Conservation (phyloP, 2,888 invertebrate species). For the Mellilla xanthometata region DNA sequence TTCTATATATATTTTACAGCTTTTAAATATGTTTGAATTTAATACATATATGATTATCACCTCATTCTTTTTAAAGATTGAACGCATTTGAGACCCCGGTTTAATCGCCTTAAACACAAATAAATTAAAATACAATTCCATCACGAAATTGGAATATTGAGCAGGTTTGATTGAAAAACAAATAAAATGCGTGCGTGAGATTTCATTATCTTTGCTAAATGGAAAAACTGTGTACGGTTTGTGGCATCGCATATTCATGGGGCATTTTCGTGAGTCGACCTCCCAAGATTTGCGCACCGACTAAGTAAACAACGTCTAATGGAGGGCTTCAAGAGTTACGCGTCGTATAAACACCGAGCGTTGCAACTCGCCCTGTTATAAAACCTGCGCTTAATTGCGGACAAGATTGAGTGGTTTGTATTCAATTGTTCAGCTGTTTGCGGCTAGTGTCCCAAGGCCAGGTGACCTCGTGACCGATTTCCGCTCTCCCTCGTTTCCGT, state of each 20-base stretch:
- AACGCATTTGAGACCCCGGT: too few relatives aligned
- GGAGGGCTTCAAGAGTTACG: slow-evolving; percentile 73
- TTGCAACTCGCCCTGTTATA: slow-evolving; percentile 49
- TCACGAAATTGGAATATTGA: slow-evolving; percentile 39
- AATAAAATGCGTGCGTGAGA: slow-evolving; percentile 68
- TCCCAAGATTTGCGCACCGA: slow-evolving; percentile 77
- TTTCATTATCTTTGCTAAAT: slow-evolving; percentile 78
- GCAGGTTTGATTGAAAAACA: slow-evolving; percentile 64
- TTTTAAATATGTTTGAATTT: too few relatives aligned
- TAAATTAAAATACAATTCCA: neutral
- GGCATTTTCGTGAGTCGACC: slow-evolving; percentile 79
- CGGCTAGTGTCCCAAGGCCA: slow-evolving; percentile 14
- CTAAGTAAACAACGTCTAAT: slow-evolving; percentile 78
- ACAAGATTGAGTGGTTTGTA: slow-evolving; percentile 22
- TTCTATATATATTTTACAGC: too few relatives aligned
- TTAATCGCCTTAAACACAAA: neutral
- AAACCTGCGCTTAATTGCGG: slow-evolving; percentile 29
- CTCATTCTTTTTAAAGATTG: too few relatives aligned
- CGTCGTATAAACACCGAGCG: slow-evolving; percentile 62
- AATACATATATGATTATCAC: too few relatives aligned
- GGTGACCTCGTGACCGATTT: slow-evolving; percentile 28
- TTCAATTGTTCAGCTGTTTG: slow-evolving; percentile 14
- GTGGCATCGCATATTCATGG: slow-evolving; percentile 83
- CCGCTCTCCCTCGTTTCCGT: slow-evolving; percentile 22
- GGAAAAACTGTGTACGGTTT: slow-evolving; percentile 81